Evolutionary conservation across 2,888 invertebrate species (phyloP).

Genomic region (Drosophila melanosoma): DNA sequence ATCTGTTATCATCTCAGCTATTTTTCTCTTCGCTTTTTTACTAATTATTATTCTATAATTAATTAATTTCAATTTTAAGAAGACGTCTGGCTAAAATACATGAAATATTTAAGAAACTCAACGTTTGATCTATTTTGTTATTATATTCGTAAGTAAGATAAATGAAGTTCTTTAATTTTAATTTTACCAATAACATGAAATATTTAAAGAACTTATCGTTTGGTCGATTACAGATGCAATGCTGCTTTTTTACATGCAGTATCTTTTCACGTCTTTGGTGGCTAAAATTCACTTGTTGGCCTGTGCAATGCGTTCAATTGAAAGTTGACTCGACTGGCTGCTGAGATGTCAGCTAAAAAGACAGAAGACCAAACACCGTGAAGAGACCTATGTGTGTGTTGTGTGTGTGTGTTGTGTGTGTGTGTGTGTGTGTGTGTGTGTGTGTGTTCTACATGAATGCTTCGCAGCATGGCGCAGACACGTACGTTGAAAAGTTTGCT

Average conservation of each 20-base stretch:
- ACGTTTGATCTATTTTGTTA: neutral
- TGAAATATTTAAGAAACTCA: no score
- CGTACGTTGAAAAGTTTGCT: constrained; percentile 61
- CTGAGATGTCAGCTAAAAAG: constrained; percentile 23
- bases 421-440: constrained; percentile 12
- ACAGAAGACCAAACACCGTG: constrained; percentile 17
- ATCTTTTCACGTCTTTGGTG: constrained; percentile 44
- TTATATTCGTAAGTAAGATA: neutral
- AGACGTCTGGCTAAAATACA: no score
- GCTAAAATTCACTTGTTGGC: constrained; percentile 63
- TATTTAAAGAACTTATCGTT: neutral
- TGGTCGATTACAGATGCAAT: constrained; percentile 9
- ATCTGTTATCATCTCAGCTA: neutral
- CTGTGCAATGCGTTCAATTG: constrained; percentile 49
- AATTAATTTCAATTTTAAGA: no score
- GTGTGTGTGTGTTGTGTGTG: neutral
- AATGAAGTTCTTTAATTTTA: neutral
- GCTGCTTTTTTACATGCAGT: constrained; percentile 18
- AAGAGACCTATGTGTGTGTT: constrained; percentile 18
- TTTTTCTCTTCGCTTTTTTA: neutral
- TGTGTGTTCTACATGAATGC: constrained; percentile 29
- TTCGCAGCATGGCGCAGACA: constrained; percentile 46
- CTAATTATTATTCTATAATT: no score
- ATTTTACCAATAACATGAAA: neutral
- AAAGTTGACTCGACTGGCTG: constrained; percentile 30